phyloP scores from a whole-genome alignment of 2,888 invertebrate genomes.

The Axea sp. region DNA sequence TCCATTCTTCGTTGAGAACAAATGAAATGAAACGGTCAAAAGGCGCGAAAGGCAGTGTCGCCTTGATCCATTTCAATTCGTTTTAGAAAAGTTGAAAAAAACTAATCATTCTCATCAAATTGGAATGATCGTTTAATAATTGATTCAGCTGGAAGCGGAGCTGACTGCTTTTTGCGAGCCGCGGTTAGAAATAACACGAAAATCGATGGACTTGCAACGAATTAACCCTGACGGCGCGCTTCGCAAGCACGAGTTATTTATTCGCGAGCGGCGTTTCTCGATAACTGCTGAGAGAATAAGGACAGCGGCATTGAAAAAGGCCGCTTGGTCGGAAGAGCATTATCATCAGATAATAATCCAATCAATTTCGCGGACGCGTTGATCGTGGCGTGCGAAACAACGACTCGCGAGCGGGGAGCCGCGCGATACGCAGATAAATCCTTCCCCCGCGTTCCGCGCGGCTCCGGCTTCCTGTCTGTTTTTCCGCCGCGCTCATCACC shows the following conservation, averaged over 20 bases:
- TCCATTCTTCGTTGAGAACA: too few relatives aligned
- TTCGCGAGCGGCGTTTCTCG: conserved; percentile 11
- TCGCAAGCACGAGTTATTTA: conserved; percentile 29
- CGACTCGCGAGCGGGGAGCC: conserved; percentile 44
- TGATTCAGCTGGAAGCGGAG: too few relatives aligned
- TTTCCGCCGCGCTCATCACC: conserved; percentile 32
- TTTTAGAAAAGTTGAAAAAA: too few relatives aligned
- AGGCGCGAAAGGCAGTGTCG: too few relatives aligned
- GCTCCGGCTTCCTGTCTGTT: conserved; percentile 33
- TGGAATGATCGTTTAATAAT: too few relatives aligned
- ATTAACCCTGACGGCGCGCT: conserved; percentile 27
- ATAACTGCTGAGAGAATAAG: conserved; percentile 35
- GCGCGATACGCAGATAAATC: conserved; percentile 47
- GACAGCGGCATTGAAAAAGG: conserved; percentile 47
- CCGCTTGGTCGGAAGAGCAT: conserved; percentile 37
- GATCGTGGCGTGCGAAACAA: conserved; percentile 44
- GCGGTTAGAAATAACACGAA: conserved; percentile 6
- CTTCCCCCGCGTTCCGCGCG: conserved; percentile 23
- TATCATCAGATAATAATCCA: conserved; percentile 51
- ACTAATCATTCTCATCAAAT: too few relatives aligned
- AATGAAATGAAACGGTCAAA: too few relatives aligned
- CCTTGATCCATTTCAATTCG: too few relatives aligned
- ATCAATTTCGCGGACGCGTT: conserved; percentile 49
- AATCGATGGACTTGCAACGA: conserved; percentile 13
- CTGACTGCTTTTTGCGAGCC: too few relatives aligned